Conservation (phyloP, 2,797 vertebrate species). For the Cygnus olor region DNA sequence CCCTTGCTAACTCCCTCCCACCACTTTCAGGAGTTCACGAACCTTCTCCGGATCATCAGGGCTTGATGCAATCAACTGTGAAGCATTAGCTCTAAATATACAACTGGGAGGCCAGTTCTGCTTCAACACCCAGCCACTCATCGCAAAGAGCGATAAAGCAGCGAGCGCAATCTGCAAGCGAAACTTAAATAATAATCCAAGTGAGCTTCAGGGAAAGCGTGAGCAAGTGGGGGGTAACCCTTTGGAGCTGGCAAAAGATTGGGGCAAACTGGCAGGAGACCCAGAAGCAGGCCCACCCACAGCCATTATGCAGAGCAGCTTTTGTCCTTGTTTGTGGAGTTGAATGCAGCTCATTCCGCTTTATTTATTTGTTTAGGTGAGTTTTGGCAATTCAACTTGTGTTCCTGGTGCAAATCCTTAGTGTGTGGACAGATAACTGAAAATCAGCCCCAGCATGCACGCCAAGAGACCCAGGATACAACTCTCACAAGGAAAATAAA, state of each 20-base stretch:
- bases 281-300: not conserved
- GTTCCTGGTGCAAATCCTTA: conserved; percentile 4
- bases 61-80: conserved; percentile 46
- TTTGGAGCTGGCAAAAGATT: not conserved
- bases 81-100: conserved; percentile 59
- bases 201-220: not conserved
- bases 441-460: not conserved
- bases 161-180: not conserved
- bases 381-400: not conserved
- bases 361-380: conserved; percentile 25
- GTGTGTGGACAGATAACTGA: not conserved
- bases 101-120: conserved; percentile 50
- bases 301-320: not conserved
- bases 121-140: not conserved
- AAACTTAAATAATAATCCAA: not conserved
- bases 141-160: not conserved
- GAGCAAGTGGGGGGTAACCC: not conserved
- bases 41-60: conserved; percentile 41
- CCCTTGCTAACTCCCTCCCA: conserved; percentile 20
- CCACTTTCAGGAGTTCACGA: conserved; percentile 32
- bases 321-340: conserved; percentile 14
- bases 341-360: not conserved
- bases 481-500: conserved; percentile 32
- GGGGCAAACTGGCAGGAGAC: not conserved
- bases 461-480: conserved; percentile 15